Base-by-base conservation (phyloP, 2,888 invertebrate genomes). In the Drosophila dives region DNA sequence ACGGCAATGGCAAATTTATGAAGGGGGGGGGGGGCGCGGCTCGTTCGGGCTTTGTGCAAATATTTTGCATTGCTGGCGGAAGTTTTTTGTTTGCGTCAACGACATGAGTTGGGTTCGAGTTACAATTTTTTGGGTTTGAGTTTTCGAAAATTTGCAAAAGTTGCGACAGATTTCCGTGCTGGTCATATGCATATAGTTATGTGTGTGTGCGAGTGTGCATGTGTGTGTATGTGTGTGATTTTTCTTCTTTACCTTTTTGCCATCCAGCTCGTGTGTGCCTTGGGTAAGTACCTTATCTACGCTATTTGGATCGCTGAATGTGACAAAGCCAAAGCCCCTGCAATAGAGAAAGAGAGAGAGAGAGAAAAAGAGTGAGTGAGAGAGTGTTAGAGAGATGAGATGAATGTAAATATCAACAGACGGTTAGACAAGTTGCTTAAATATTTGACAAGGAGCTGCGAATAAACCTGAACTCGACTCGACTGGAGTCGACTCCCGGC, bases 281-380 rank as follows among this genome's bases (percentile, higher is more conserved):
- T 98, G 97, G 94, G 97, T 97, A 95, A 99, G 96, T 94, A 99
- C 99, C 95, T 99, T 99, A 95, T 99, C 99, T 95, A 99, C 99
- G 95, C 98, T 97, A 94, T 97, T 95, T 93, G 99, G 97, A 94
- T 99, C 99, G 94, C 97, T 97, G 95, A 99, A 99, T 94, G 99
- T 99, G 95, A 99, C 98, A 95, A 99, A 99, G 93, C 99, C 99
- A 94, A 99, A 99, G 93, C 99, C 99, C 95, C 99, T 99, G 96
- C 81, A 95, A 95, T 12, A 65, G 15, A 72, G 8, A 62, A 23
- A 61, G 38, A 58, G 15, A 38, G 15, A 62, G 11, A 29, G 36
- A 34, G 45, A 45, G n/a, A 55, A 23, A 38, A 33, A 32, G 15
- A 33, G 42, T 17, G 33, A 32, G 40, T n/a, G 61, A 48, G 58